phyloP scores from a whole-genome alignment of 2,797 vertebrate species.

The Arctocebus calabarensis region DNA sequence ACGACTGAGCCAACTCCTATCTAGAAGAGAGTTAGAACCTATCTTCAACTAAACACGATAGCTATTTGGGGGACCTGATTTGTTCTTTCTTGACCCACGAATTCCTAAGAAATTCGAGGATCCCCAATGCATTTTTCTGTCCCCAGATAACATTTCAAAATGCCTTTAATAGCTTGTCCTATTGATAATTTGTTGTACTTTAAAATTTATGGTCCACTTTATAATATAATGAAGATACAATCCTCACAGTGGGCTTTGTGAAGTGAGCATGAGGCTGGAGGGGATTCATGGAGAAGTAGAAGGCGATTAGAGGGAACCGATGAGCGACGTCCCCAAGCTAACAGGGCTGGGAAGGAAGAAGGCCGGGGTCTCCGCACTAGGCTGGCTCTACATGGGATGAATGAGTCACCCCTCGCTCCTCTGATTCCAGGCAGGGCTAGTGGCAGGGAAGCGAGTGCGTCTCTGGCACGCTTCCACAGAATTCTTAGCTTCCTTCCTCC shows the following conservation, averaged over 20 bases:
- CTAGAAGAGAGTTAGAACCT: background rate
- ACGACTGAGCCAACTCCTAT: background rate
- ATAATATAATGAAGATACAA: background rate
- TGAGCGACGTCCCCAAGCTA: background rate
- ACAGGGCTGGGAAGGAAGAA: background rate
- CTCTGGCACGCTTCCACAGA: no score
- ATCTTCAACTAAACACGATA: background rate
- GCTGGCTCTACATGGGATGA: background rate
- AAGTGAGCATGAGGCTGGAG: background rate
- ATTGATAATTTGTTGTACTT: background rate
- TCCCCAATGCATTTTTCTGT: background rate
- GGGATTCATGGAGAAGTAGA: background rate
- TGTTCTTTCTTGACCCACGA: background rate
- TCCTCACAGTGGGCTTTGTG: background rate
- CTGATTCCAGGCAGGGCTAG: background rate
- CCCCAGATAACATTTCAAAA: conserved; percentile 25
- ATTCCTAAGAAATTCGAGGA: background rate
- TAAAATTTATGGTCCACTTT: background rate
- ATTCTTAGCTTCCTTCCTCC: background rate
- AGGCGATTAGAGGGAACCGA: no score
- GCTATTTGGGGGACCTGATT: background rate
- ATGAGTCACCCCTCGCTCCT: background rate
- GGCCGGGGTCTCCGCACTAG: background rate
- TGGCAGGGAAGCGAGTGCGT: background rate
- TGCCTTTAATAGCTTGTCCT: background rate